Percentiles rank a stretch among this genome's conserved stretches.
Conservation (phyloP, 2,888 invertebrate genomes). For the Drosophila mimica region DNA sequence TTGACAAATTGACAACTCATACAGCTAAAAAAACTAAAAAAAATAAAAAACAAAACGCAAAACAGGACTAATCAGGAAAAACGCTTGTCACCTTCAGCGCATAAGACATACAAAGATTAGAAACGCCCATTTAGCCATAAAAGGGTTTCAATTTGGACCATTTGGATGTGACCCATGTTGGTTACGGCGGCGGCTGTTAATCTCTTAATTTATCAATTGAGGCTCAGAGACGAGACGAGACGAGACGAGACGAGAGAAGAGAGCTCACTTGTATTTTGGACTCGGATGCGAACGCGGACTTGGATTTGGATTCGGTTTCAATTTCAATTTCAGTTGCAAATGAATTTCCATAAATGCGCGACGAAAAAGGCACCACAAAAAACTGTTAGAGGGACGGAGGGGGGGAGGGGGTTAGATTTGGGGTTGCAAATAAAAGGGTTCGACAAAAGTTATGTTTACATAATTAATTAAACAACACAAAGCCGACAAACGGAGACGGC, state of each 20-base stretch:
- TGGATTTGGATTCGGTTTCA: slow-evolving; percentile 41
- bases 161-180: slow-evolving; percentile 51
- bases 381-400: slow-evolving; percentile 21
- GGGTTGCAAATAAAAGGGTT: slow-evolving; percentile 61
- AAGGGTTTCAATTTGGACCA: slow-evolving; percentile 43
- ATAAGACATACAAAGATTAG: slow-evolving; percentile 66
- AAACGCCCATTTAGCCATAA: slow-evolving; percentile 64
- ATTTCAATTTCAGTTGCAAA: slow-evolving; percentile 79
- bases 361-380: slow-evolving; percentile 54
- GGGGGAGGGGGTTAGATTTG: background rate
- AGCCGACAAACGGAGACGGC: slow-evolving; percentile 37
- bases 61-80: slow-evolving; percentile 25
- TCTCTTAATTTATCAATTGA: slow-evolving; percentile 82
- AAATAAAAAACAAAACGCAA: slow-evolving; percentile 6
- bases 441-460: slow-evolving; percentile 77
- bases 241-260: slow-evolving; percentile 11
- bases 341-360: slow-evolving; percentile 82
- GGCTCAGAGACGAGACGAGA: slow-evolving; percentile 27
- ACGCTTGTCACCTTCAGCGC: slow-evolving; percentile 55
- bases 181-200: slow-evolving; percentile 71
- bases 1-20: slow-evolving; percentile 3
- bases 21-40: background rate
- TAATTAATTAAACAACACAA: slow-evolving; percentile 82
- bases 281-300: slow-evolving; percentile 20
- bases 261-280: slow-evolving; percentile 5